A percentile compares a stretch with the other conserved stretches of the same genome.
phyloP scores from a whole-genome alignment of 2,113 vertebrate species.

The Elaphurus davidianus region DNA sequence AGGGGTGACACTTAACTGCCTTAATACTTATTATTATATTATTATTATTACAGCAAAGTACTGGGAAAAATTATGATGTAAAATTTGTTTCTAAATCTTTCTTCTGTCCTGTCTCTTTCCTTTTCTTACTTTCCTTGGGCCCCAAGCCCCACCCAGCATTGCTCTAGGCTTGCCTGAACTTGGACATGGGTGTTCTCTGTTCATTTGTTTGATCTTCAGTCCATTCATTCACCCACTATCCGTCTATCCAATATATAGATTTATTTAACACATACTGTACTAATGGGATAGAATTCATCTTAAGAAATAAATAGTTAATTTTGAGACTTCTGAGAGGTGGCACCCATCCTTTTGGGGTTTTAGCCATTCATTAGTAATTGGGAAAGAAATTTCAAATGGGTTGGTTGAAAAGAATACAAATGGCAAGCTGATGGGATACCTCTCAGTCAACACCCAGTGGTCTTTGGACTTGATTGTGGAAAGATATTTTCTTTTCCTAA shows the following conservation, averaged over 20 bases:
- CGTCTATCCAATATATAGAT: neutral
- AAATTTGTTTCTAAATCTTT: constrained; percentile 19
- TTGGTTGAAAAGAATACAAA: neutral
- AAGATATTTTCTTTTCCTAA: neutral
- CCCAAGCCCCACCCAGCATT: neutral
- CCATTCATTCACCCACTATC: neutral
- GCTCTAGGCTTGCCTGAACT: neutral
- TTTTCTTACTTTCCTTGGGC: neutral
- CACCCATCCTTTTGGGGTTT: neutral
- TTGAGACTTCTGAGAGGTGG: neutral
- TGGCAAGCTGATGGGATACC: neutral
- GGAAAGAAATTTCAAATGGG: neutral
- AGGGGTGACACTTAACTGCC: neutral
- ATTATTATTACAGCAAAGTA: neutral
- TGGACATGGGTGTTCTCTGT: neutral
- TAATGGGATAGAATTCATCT: neutral
- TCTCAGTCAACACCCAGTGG: neutral
- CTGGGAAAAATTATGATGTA: neutral
- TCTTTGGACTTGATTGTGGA: neutral
- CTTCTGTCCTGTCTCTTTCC: neutral
- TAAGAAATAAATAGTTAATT: neutral
- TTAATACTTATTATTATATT: neutral
- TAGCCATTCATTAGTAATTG: neutral
- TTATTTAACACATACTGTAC: neutral
- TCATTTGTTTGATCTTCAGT: neutral